Percentiles rank a stretch among this genome's conserved stretches.
Conservation (phyloP, 1,140 invertebrate genomes). For the Drosophila parvula region DNA sequence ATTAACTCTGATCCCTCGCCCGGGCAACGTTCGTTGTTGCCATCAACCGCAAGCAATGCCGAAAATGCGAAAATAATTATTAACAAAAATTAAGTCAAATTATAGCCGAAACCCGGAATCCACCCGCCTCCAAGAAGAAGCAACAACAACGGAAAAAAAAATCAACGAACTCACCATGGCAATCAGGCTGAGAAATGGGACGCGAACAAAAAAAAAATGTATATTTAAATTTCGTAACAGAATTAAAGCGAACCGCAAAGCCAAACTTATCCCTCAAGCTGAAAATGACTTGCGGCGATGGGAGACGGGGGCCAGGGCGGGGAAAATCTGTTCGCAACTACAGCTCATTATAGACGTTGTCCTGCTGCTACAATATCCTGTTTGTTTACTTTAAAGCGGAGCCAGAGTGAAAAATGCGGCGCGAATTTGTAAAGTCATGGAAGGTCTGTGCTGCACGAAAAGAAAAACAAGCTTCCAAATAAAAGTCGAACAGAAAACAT, state of each 20-base stretch:
- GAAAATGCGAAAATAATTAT: conserved; percentile 81
- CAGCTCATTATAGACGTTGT: conserved; percentile 70
- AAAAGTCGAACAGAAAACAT: neutral
- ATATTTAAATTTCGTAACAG: conserved; percentile 70
- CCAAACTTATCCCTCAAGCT: conserved; percentile 41
- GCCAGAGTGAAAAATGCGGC: conserved; percentile 22
- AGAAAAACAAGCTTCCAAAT: neutral
- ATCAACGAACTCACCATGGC: conserved; percentile 39
- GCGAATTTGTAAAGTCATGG: conserved; percentile 65
- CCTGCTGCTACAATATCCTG: conserved; percentile 17
- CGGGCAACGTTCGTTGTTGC: conserved; percentile 54
- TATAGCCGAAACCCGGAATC: conserved; percentile 48
- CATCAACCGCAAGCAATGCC: conserved; percentile 71
- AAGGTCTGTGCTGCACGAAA: conserved; percentile 10
- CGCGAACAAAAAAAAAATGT: conserved; percentile 19
- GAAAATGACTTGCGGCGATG: conserved; percentile 41
- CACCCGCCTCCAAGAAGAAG: neutral
- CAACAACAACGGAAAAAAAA: neutral
- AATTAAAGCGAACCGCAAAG: conserved; percentile 51
- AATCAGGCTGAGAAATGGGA: conserved; percentile 50
- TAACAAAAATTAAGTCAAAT: conserved; percentile 82
- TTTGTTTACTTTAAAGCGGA: conserved; percentile 58
- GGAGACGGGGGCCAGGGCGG: neutral
- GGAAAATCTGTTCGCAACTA: conserved; percentile 72
- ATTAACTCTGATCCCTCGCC: conserved; percentile 76